Percentiles rank a stretch among this genome's conserved stretches.
These are phyloP conservation scores for Pachliopta kotzebuea DNA, from an alignment of 2,888 invertebrate species.

Conservation along the genomic window DNA sequence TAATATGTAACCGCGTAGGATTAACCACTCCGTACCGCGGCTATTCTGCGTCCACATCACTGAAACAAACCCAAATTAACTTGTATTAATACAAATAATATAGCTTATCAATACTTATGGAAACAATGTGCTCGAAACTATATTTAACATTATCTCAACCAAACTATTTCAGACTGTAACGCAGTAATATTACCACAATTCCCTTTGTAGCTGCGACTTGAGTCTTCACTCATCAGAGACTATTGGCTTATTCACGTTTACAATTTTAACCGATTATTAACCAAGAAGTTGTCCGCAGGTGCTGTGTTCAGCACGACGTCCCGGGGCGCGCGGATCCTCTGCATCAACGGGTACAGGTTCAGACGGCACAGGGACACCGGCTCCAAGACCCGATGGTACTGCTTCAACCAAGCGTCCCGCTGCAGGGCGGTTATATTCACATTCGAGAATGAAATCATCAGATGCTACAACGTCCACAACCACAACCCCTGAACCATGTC, in stretches of 20 bases:
- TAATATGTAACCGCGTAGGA: constrained; percentile 14
- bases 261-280: too few relatives aligned
- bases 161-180: too few relatives aligned
- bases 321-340: constrained; percentile 36
- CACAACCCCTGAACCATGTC: constrained; percentile 6
- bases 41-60: constrained; percentile 31
- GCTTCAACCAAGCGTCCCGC: constrained; percentile 33
- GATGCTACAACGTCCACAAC: constrained; percentile 29
- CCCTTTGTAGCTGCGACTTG: too few relatives aligned
- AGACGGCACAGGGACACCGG: constrained; percentile 29
- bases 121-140: too few relatives aligned
- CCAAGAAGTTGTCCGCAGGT: background rate
- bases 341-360: constrained; percentile 38
- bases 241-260: too few relatives aligned
- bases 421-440: constrained; percentile 37
- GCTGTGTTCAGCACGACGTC: constrained; percentile 22
- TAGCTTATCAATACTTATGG: too few relatives aligned
- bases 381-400: constrained; percentile 37
- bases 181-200: too few relatives aligned
- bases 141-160: too few relatives aligned
- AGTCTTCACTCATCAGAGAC: too few relatives aligned
- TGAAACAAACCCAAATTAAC: constrained; percentile 26
- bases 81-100: too few relatives aligned
- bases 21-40: constrained; percentile 12
- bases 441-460: constrained; percentile 31